Evolutionary conservation across 2,113 vertebrate genomes (phyloP).

Genomic region (Onychorhynchus coronatus): DNA sequence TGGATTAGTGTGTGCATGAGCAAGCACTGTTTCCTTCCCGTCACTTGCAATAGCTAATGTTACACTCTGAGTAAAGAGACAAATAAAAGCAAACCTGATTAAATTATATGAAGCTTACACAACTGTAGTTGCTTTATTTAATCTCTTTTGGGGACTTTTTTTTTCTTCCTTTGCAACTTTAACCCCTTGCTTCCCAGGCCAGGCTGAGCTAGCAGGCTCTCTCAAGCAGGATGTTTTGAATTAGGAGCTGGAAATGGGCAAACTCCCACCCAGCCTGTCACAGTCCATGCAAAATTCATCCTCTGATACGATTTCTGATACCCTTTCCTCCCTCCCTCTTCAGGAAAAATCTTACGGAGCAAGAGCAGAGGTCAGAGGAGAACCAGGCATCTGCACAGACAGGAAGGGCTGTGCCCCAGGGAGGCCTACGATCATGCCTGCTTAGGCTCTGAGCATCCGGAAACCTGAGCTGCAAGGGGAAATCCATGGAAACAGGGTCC

Average conservation of each 20-base stretch:
- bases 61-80: slow-evolving; percentile 59
- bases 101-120: slow-evolving; percentile 59
- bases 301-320: neutral
- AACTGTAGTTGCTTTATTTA: slow-evolving; percentile 58
- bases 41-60: slow-evolving; percentile 57
- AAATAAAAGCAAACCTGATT: slow-evolving; percentile 69
- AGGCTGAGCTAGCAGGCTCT: neutral
- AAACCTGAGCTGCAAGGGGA: slow-evolving; percentile 35
- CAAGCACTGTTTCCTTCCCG: neutral
- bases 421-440: neutral
- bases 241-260: neutral
- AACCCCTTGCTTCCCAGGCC: slow-evolving; percentile 10
- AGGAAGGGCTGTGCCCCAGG: slow-evolving; percentile 1
- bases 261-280: neutral
- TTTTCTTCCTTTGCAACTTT: neutral
- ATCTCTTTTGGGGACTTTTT: slow-evolving; percentile 20
- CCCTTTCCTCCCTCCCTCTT: neutral
- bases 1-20: neutral
- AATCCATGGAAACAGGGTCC: slow-evolving; percentile 43
- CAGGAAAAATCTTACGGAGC: neutral
- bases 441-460: neutral
- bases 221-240: neutral
- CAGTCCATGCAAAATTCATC: neutral
- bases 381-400: neutral
- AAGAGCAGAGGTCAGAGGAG: neutral